These are phyloP conservation scores for Ormyrus labotus DNA, from an alignment of 2,888 invertebrate species.

Conservation along the genomic window DNA sequence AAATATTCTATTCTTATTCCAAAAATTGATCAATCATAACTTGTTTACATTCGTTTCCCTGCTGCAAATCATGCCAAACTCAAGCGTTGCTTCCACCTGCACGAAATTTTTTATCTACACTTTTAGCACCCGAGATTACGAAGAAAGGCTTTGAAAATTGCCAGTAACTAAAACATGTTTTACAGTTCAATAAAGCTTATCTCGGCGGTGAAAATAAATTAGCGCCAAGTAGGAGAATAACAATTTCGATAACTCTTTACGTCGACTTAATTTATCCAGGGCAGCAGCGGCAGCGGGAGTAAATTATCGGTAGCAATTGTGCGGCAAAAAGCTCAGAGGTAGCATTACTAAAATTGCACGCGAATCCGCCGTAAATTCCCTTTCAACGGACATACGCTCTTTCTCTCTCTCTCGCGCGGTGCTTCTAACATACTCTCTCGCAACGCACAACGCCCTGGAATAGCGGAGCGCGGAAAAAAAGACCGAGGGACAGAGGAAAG, in stretches of 20 bases:
- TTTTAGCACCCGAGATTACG: too few relatives aligned
- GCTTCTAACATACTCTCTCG: constrained; percentile 8
- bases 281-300: constrained; percentile 17
- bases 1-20: too few relatives aligned
- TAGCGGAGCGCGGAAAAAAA: background rate
- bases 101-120: too few relatives aligned
- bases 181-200: too few relatives aligned
- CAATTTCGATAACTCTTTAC: constrained; percentile 28
- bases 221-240: background rate
- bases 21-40: too few relatives aligned
- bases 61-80: too few relatives aligned
- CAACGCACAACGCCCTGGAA: constrained; percentile 10
- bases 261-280: constrained; percentile 23
- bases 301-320: constrained; percentile 42
- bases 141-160: too few relatives aligned
- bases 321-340: constrained; percentile 20
- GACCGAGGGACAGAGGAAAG: constrained; percentile 30
- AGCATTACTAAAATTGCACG: constrained; percentile 50
- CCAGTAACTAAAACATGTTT: too few relatives aligned
- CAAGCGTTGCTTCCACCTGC: too few relatives aligned
- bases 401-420: background rate
- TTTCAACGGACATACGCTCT: constrained; percentile 34
- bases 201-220: too few relatives aligned
- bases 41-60: too few relatives aligned
- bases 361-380: constrained; percentile 51